phyloP scores from a whole-genome alignment of 2,113 vertebrate species.

The Rhizomys pruinosus region DNA sequence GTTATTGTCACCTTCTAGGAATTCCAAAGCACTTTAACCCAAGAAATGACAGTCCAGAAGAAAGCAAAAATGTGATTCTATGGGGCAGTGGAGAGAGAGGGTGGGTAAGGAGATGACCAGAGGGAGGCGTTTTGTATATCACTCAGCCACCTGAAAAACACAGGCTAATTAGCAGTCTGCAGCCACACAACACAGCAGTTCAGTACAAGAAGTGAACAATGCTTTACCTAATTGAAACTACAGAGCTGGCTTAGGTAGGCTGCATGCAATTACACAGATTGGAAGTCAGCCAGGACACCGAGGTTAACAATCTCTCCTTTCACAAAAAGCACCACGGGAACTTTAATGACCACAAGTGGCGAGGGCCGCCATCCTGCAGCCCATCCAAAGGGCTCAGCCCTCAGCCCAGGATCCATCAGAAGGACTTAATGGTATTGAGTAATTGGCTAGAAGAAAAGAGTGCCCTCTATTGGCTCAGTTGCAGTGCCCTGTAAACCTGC shows the following conservation, averaged over 20 bases:
- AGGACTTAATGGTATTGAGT: constrained; percentile 1
- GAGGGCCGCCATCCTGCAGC: constrained; percentile 51
- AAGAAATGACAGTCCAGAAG: background rate
- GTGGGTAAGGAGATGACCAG: background rate
- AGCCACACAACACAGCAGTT: constrained; percentile 74
- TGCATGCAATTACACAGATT: constrained; percentile 72
- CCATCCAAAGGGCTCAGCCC: constrained; percentile 42
- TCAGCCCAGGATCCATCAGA: constrained; percentile 53
- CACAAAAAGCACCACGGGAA: constrained; percentile 77
- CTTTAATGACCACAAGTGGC: constrained; percentile 73
- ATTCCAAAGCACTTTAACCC: constrained; percentile 37
- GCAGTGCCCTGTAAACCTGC: background rate
- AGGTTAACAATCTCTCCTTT: constrained; percentile 78
- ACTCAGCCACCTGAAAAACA: constrained; percentile 62
- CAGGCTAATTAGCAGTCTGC: constrained; percentile 76
- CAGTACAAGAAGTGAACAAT: constrained; percentile 77
- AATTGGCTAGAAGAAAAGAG: constrained; percentile 46
- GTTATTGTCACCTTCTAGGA: background rate
- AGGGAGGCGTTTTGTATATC: constrained; percentile 26
- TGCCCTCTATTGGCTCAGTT: background rate
- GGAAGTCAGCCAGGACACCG: constrained; percentile 78
- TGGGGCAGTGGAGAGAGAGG: background rate
- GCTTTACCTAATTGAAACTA: constrained; percentile 80
- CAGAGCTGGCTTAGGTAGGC: constrained; percentile 74
- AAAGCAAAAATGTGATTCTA: background rate